Evolutionary conservation across 1,140 invertebrate species (phyloP).

Genomic region (Uloborus diversus): DNA sequence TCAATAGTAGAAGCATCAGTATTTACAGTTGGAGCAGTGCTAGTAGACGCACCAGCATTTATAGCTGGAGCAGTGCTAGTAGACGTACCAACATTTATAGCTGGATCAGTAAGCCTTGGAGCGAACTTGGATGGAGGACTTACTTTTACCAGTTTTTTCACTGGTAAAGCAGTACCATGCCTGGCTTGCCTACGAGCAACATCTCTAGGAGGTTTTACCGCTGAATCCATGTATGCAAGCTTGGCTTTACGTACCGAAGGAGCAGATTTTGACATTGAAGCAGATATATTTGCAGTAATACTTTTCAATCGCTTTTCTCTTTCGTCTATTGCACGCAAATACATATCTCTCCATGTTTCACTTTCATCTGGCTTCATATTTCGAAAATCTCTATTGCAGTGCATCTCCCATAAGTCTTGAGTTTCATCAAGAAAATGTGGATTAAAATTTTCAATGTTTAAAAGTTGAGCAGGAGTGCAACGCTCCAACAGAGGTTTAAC

Average conservation of each 20-base stretch:
- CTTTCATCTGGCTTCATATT: constrained; percentile 75
- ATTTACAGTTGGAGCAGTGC: no score
- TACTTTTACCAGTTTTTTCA: constrained; percentile 43
- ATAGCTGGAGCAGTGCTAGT: constrained; percentile 26
- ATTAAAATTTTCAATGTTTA: constrained; percentile 88
- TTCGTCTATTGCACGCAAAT: constrained; percentile 85
- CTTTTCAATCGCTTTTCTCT: constrained; percentile 82
- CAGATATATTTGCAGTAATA: constrained; percentile 69
- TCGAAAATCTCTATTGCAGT: constrained; percentile 83
- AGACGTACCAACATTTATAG: constrained; percentile 41
- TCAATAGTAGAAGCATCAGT: constrained; percentile 8
- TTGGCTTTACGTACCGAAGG: constrained; percentile 82
- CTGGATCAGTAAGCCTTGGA: constrained; percentile 12
- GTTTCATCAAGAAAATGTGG: constrained; percentile 78
- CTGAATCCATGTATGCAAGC: constrained; percentile 86
- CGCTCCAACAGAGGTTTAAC: no score
- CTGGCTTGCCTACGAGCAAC: constrained; percentile 78
- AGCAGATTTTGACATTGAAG: constrained; percentile 44
- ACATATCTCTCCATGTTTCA: constrained; percentile 92
- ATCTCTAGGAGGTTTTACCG: constrained; percentile 85
- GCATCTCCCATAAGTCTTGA: constrained; percentile 85
- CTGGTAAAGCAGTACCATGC: constrained; percentile 63
- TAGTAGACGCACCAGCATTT: constrained; percentile 31
- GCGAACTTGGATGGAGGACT: constrained; percentile 10
- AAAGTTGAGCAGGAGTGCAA: constrained; percentile 83